phyloP scores from a whole-genome alignment of 2,888 invertebrate genomes.

The Lithophane semibrunnea region DNA sequence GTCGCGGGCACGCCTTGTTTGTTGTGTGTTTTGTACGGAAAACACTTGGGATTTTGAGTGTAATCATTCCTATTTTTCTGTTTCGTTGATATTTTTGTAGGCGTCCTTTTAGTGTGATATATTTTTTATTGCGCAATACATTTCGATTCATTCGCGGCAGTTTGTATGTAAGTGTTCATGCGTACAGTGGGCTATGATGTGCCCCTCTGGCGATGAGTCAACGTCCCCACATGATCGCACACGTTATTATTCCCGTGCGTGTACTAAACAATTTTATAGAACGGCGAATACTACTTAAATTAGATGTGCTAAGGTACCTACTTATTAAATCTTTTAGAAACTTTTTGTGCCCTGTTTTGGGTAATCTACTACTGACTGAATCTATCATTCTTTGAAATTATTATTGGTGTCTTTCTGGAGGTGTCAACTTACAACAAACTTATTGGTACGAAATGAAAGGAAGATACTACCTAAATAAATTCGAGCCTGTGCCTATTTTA shows the following conservation, averaged over 20 bases:
- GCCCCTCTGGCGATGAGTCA: conserved; percentile 69
- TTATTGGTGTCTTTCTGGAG: neutral
- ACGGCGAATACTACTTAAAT: conserved; percentile 38
- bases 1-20: neutral
- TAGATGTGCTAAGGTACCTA: conserved; percentile 10
- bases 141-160: conserved; percentile 55
- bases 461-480: neutral
- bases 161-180: conserved; percentile 60
- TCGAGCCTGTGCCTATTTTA: neutral
- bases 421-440: neutral
- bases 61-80: conserved; percentile 22
- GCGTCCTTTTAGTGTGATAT: conserved; percentile 28
- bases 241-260: conserved; percentile 73
- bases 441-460: neutral
- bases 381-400: neutral
- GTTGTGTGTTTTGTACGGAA: conserved; percentile 20
- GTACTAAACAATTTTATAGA: conserved; percentile 72
- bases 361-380: neutral
- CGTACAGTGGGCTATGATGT: conserved; percentile 55
- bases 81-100: conserved; percentile 24
- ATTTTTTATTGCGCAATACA: conserved; percentile 49
- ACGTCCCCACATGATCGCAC: conserved; percentile 66
- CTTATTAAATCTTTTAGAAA: conserved; percentile 9
- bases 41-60: conserved; percentile 8
- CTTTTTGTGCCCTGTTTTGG: conserved; percentile 19